Evolutionary conservation across 2,888 invertebrate genomes (phyloP), one percentile per base, ranked within the genome.

Genomic region (Parnassius mnemosyne): DNA sequence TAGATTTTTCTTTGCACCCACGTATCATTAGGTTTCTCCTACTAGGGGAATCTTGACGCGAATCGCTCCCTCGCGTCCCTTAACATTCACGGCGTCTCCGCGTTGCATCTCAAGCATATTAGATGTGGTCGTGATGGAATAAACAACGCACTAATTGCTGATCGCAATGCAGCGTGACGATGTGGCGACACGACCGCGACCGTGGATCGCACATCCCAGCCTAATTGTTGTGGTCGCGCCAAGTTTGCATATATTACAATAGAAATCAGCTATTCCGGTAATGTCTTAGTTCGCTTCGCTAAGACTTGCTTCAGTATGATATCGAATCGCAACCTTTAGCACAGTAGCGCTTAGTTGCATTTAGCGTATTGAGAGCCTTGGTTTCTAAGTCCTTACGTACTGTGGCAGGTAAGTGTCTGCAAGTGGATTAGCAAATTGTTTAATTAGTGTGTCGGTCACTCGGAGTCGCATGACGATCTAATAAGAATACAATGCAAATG

Each of bases 241-340:
- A 77, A 78, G 75, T 89, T 88, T 82, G 77, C 90, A 90, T 89
- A 86, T 83, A 89, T 90, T 89, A 87, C 83, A 84, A 89, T 87
- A 82, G 75, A 71, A 83, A 88, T 87, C 80, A 83, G 78, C 80
- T 71, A 80, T 79, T 79, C 81, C 71, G 71, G 69, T 73, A 74
- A 76, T 75, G 87, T 88, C 89, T 89, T 82, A 76, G 76, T 71
- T 67, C 69, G 67, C 72, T 66, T 72, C 65, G 74, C 71, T 70
- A 75, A 83, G 81, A 78, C 77, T 68, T 49, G 55, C 41, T 20
- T 34, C 10, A 43, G 53, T 57, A 65, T 61, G 53, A 44, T 11
- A 62, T 70, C 67, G 79, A 69, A 73, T 58, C 72, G 57, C 72
- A 64, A 65, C 61, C 72, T 71, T 66, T 78, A 68, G 9, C 11